These are phyloP conservation scores for Drosophila fuyamai DNA, from an alignment of 1,140 invertebrate species.

Conservation along the genomic window DNA sequence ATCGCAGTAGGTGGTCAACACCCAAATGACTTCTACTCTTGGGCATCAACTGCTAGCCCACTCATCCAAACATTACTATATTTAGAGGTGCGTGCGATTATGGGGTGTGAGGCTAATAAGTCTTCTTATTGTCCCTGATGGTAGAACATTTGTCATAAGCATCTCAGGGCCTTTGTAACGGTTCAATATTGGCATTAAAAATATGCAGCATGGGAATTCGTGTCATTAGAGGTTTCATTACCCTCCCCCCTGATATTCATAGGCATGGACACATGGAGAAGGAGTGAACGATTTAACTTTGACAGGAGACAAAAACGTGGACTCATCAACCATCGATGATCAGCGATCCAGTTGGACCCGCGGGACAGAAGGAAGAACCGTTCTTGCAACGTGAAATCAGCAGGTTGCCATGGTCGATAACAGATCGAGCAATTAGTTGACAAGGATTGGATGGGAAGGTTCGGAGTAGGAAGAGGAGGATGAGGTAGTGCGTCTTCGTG, in stretches of 20 bases:
- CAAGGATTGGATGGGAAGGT: constrained; percentile 23
- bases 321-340: constrained; percentile 51
- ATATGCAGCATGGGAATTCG: constrained; percentile 61
- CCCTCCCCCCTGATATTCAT: constrained; percentile 2
- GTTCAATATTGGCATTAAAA: constrained; percentile 21
- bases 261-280: constrained; percentile 36
- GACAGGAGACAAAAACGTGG: constrained; percentile 62
- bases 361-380: constrained; percentile 32
- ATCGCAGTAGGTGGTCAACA: constrained; percentile 57
- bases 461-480: constrained; percentile 2
- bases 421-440: constrained; percentile 64
- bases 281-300: constrained; percentile 63
- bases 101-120: constrained; percentile 17
- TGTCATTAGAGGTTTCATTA: constrained; percentile 45
- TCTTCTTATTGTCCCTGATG: constrained; percentile 6
- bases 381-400: constrained; percentile 44
- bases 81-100: constrained; percentile 53
- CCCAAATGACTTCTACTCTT: constrained; percentile 10
- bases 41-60: constrained; percentile 3
- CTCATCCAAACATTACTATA: neutral
- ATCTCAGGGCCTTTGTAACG: constrained; percentile 34
- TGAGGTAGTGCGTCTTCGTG: constrained; percentile 46
- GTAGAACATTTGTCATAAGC: constrained; percentile 58
- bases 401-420: constrained; percentile 49
- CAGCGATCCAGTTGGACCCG: constrained; percentile 35